These are phyloP conservation scores for Aphaenogaster ashmeadi DNA, from an alignment of 1,140 invertebrate species.

Conservation along the genomic window DNA sequence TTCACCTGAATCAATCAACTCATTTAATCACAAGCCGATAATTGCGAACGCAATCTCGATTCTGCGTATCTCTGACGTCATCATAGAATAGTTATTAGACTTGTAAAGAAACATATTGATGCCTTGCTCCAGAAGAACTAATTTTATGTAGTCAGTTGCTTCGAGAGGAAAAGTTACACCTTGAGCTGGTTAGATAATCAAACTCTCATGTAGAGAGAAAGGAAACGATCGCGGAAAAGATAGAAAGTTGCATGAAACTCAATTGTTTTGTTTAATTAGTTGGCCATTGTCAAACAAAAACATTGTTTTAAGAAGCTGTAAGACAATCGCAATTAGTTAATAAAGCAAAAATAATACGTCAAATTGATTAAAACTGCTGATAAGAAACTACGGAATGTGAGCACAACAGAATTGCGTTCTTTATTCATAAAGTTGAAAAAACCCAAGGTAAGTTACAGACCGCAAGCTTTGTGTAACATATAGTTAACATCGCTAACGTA, in stretches of 20 bases:
- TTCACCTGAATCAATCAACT: not conserved
- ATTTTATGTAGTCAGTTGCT: not conserved
- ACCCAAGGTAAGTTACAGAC: not conserved
- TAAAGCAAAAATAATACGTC: not conserved
- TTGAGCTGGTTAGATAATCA: conserved; percentile 63
- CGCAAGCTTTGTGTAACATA: not conserved
- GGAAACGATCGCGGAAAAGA: conserved; percentile 67
- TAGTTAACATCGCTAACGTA: not conserved
- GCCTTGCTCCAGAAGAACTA: not conserved
- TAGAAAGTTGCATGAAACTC: conserved; percentile 12
- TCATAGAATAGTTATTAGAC: not conserved
- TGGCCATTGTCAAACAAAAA: not conserved
- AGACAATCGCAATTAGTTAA: not conserved
- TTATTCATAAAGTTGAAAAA: conserved; percentile 12
- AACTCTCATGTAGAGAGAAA: conserved; percentile 53
- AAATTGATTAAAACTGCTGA: not conserved
- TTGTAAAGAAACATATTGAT: not conserved
- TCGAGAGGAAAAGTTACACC: conserved; percentile 24
- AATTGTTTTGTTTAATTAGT: conserved; percentile 24
- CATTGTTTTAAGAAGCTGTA: not conserved
- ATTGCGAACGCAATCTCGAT: not conserved
- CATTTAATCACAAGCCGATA: not conserved
- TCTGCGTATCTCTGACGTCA: conserved; percentile 34
- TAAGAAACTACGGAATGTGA: not conserved
- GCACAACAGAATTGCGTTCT: not conserved